phyloP scores from a whole-genome alignment of 2,888 invertebrate species.

The Odontomyia ornata region DNA sequence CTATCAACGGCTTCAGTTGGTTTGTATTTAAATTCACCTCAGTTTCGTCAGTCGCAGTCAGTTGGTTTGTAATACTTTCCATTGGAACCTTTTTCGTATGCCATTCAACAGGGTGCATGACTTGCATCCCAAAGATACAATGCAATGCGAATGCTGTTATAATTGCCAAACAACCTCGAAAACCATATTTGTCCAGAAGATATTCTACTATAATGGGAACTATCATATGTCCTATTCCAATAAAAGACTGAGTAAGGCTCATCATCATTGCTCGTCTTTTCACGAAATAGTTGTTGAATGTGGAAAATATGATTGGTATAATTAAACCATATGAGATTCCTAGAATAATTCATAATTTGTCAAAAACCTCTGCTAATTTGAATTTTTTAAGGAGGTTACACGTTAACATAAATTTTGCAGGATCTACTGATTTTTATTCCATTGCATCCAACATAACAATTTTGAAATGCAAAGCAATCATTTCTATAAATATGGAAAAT shows the following conservation, averaged over 20 bases:
- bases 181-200: slow-evolving; percentile 72
- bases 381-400: too few species aligned
- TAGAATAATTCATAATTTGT: slow-evolving; percentile 52
- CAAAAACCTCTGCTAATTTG: too few species aligned
- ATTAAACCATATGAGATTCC: slow-evolving; percentile 78
- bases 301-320: slow-evolving; percentile 76
- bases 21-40: not conserved
- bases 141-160: slow-evolving; percentile 74
- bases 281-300: slow-evolving; percentile 79
- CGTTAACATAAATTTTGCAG: too few species aligned
- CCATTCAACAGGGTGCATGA: slow-evolving; percentile 80
- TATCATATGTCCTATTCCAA: slow-evolving; percentile 74
- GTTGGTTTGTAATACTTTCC: too few species aligned
- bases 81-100: slow-evolving; percentile 69
- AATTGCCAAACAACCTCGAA: slow-evolving; percentile 74
- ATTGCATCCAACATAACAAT: too few species aligned
- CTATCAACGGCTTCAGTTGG: slow-evolving; percentile 45
- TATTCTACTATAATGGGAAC: slow-evolving; percentile 73
- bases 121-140: slow-evolving; percentile 72
- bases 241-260: slow-evolving; percentile 77
- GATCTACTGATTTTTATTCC: too few species aligned
- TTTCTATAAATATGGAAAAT: too few species aligned
- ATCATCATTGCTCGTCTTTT: slow-evolving; percentile 76
- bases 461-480: too few species aligned
- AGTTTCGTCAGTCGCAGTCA: not conserved